These are phyloP conservation scores for Dipodomys merriami DNA, from an alignment of 2,113 vertebrate species.

Conservation along the genomic window DNA sequence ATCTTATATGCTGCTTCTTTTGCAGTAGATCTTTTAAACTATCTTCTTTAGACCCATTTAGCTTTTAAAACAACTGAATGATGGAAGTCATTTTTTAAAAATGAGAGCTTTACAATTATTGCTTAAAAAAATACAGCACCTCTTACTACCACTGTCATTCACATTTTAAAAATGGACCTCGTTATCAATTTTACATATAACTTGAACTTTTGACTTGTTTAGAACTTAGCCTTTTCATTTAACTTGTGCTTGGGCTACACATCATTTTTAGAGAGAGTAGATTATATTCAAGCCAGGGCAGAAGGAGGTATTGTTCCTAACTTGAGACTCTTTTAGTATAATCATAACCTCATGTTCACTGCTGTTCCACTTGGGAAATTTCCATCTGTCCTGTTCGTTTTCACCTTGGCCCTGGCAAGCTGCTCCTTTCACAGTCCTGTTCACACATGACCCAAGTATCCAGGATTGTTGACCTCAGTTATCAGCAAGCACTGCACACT, in stretches of 20 bases:
- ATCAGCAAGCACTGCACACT: background rate
- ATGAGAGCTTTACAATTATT: slow-evolving; percentile 17
- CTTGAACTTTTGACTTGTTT: background rate
- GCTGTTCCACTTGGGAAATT: background rate
- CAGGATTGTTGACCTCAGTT: background rate
- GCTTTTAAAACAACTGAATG: background rate
- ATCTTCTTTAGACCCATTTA: background rate
- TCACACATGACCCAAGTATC: too few relatives aligned
- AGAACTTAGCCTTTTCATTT: background rate
- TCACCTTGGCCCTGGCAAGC: background rate
- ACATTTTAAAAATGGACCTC: background rate
- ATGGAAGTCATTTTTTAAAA: slow-evolving; percentile 8
- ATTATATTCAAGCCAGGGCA: background rate
- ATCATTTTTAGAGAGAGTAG: background rate
- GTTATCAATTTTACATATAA: background rate
- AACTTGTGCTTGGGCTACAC: background rate
- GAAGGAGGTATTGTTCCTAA: background rate
- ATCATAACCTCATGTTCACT: background rate
- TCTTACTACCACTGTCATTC: background rate
- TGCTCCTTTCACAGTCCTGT: background rate
- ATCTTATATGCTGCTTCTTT: background rate
- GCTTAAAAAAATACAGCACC: background rate
- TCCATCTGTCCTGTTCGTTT: background rate
- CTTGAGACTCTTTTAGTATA: background rate
- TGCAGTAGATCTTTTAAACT: background rate